Conservation (phyloP, 2,888 invertebrate genomes). For the Barypeithes pellucidus region DNA sequence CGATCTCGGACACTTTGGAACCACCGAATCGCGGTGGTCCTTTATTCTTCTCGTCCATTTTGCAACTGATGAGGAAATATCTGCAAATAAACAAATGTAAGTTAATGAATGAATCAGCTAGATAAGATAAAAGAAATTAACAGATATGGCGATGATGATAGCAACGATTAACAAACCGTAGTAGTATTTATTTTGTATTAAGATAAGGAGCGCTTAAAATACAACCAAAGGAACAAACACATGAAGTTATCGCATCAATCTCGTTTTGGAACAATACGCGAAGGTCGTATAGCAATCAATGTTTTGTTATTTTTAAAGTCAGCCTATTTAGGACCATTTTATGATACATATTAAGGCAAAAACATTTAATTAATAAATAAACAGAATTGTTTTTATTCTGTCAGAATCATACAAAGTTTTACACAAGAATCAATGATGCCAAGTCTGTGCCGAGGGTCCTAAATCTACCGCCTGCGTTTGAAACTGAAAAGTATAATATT, state of each 20-base stretch:
- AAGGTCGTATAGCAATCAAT: neutral
- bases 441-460: no score
- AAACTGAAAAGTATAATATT: no score
- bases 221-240: neutral
- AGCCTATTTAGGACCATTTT: no score
- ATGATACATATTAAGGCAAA: no score
- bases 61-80: slow-evolving; percentile 24
- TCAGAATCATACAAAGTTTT: no score
- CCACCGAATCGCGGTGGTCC: slow-evolving; percentile 71
- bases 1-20: slow-evolving; percentile 92
- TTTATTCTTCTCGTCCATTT: slow-evolving; percentile 68
- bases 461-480: no score
- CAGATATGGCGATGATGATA: slow-evolving; percentile 3
- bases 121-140: slow-evolving; percentile 20
- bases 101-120: neutral
- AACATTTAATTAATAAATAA: no score
- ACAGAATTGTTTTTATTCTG: no score
- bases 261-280: neutral
- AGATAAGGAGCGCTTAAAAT: slow-evolving; percentile 8
- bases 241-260: neutral
- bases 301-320: neutral
- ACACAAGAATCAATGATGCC: no score
- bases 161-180: neutral
- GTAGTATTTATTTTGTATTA: slow-evolving; percentile 2
- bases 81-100: slow-evolving; percentile 21